Base-by-base conservation (phyloP, 2,113 vertebrate genomes). In the Noctilio leporinus region DNA sequence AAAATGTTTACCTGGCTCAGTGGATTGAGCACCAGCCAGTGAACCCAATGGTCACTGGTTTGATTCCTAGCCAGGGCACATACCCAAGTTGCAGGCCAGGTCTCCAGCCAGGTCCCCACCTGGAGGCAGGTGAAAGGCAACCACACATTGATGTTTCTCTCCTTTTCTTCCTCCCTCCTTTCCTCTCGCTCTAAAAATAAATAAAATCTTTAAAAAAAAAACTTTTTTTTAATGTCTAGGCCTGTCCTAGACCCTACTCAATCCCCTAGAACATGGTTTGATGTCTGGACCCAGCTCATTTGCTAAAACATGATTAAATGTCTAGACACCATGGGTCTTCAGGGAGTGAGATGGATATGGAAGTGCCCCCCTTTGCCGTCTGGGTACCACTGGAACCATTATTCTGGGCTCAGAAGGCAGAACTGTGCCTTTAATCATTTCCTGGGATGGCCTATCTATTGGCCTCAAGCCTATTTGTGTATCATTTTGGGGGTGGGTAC, bases 291-390 rank as follows among this genome's bases (percentile, higher is more conserved):
- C 30, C 17, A 49, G n/a, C 82, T 84, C 20, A 14, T 51, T 89
- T 24, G 19, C 19, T n/a, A 35, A 33, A 45, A 38, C 24, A 10
- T 7, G 16, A 28, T 14, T 47, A 40, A 70, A 24, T 28, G 15
- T 26, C 35, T n/a, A 72, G 11, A 28, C 35, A 57, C 12, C 17
- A 1, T 15, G 33, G 19, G 51, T 62, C 30, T 59, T 38, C 38
- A 11, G 24, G 38, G 12, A n/a, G 1, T 51, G 38, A 35, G 22
- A 1, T 38, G 16, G 12, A 33, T 20, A 0, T 3, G 15, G 4
- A 15, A 9, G 22, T 1, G 3, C 7, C 49, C 43, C 17, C 30
- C 24, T 72, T 28, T 9, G 14, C 51, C 35, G 16, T n/a, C 49
- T 15, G 20, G 47, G 45, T 77, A 38, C 57, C 12, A 26, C 19